Evolutionary conservation across 2,797 vertebrate genomes (phyloP).

Genomic region (Octomys mimax): DNA sequence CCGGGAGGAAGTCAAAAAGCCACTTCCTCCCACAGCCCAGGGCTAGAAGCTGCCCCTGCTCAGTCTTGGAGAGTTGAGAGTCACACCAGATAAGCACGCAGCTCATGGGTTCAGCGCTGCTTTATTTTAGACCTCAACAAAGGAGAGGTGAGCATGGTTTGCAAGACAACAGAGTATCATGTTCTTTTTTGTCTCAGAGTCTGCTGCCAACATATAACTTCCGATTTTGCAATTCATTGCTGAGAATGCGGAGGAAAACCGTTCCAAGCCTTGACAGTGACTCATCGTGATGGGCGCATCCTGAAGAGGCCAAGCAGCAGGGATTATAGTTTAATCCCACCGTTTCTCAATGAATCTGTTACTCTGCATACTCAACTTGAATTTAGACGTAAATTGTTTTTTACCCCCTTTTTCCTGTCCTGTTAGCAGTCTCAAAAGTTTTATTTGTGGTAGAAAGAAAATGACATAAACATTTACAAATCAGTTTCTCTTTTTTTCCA

Average conservation of each 20-base stretch:
- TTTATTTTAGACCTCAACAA: conserved; percentile 36
- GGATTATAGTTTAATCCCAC: neutral
- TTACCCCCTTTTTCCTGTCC: neutral
- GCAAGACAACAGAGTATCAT: neutral
- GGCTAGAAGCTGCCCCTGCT: neutral
- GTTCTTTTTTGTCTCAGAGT: conserved; percentile 12
- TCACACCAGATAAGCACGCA: neutral
- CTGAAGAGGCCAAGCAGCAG: neutral
- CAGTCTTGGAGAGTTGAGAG: neutral
- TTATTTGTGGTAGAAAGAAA: conserved; percentile 15
- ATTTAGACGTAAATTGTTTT: neutral
- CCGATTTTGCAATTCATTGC: conserved; percentile 57
- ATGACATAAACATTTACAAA: neutral
- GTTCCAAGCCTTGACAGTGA: conserved; percentile 14
- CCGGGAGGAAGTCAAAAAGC: neutral
- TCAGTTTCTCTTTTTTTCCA: too few species aligned
- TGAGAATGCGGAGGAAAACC: neutral
- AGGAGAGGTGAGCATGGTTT: neutral
- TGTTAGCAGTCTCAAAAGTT: conserved; percentile 3
- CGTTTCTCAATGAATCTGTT: conserved; percentile 32
- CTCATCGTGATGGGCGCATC: conserved; percentile 20
- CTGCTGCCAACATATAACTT: conserved; percentile 7
- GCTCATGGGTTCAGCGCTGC: neutral
- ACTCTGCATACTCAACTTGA: conserved; percentile 53
- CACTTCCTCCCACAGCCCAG: neutral